Conservation (phyloP, 2,113 vertebrate genomes). For the Cisticola juncidis region DNA sequence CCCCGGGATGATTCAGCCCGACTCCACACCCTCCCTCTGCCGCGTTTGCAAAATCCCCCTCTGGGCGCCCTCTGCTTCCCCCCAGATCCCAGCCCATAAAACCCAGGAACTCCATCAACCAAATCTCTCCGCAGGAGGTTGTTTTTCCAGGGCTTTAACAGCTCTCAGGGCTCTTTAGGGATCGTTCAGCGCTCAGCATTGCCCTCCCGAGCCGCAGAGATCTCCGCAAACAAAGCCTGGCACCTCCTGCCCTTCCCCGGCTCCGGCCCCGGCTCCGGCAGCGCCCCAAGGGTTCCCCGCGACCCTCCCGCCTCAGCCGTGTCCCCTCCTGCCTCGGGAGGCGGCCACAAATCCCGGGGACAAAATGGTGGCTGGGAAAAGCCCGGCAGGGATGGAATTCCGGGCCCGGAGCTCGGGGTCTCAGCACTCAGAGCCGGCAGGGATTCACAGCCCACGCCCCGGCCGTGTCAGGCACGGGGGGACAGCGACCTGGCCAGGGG, state of each 20-base stretch:
- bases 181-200: not conserved
- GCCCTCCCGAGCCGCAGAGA: not conserved
- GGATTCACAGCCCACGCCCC: not conserved
- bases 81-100: not conserved
- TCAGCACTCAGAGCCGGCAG: not conserved
- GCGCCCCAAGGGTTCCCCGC: no score
- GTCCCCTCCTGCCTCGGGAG: not conserved
- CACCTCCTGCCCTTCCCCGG: no score
- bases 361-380: not conserved
- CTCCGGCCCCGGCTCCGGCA: no score
- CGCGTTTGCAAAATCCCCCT: not conserved
- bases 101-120: not conserved
- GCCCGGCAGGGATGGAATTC: not conserved
- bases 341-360: not conserved
- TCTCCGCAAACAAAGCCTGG: not conserved
- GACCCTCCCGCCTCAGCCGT: no score
- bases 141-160: not conserved
- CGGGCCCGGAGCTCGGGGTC: rapidly evolving
- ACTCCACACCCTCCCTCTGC: not conserved
- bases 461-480: not conserved
- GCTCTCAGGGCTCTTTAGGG: not conserved
- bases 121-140: not conserved
- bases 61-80: not conserved
- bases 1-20: not conserved
- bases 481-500: no score